A percentile compares a stretch with the other conserved stretches of the same genome.
These are phyloP conservation scores for Distichodus sexfasciatus DNA, from an alignment of 2,797 vertebrate genomes.

Conservation along the genomic window DNA sequence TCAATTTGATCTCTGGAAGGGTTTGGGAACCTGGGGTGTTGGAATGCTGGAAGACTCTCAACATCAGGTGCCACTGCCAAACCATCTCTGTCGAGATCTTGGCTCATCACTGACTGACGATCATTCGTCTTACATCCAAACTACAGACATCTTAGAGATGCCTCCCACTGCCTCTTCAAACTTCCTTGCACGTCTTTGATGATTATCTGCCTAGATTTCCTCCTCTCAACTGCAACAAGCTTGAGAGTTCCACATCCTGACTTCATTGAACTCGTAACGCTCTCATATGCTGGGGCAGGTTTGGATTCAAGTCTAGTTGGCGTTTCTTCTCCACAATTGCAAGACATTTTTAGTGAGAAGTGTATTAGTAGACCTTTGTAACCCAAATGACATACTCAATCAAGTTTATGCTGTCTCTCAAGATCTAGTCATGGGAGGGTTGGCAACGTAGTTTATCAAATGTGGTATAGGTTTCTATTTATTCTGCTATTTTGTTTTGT, in stretches of 20 bases:
- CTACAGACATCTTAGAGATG: neutral
- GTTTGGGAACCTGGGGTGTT: conserved; percentile 4
- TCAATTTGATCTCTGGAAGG: conserved; percentile 7
- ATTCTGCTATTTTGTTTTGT: too few relatives aligned
- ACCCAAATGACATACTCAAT: too few relatives aligned
- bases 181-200: neutral
- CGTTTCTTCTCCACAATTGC: too few relatives aligned
- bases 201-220: conserved; percentile 2
- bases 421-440: too few relatives aligned
- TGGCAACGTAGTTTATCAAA: too few relatives aligned
- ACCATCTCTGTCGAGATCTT: conserved; percentile 19
- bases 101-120: conserved; percentile 4
- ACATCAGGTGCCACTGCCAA: conserved; percentile 16
- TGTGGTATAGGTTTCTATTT: too few relatives aligned
- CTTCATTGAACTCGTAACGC: neutral
- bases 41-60: conserved; percentile 21
- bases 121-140: conserved; percentile 13
- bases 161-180: neutral
- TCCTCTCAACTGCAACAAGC: conserved; percentile 3
- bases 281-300: neutral
- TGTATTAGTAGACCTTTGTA: too few relatives aligned
- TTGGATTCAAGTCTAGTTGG: too few relatives aligned
- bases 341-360: too few relatives aligned
- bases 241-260: neutral
- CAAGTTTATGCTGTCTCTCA: too few relatives aligned